A percentile compares a stretch with the other conserved stretches of the same genome.
phyloP scores from a whole-genome alignment of 2,113 vertebrate species.

The Vidua macroura region DNA sequence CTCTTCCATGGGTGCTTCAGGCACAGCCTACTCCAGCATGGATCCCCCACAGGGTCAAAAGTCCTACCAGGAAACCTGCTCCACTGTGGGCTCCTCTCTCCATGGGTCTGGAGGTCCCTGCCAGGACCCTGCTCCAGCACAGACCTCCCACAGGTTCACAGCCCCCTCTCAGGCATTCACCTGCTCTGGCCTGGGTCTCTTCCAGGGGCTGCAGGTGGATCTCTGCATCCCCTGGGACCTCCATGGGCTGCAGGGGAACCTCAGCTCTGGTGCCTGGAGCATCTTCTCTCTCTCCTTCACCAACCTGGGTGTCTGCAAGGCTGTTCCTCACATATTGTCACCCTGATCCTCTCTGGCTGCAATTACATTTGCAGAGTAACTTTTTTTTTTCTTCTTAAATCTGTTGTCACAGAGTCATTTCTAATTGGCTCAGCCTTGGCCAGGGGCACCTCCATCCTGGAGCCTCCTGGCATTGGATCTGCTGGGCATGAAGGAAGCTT shows the following conservation, averaged over 20 bases:
- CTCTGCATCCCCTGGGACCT: neutral
- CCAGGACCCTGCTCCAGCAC: neutral
- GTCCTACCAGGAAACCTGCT: neutral
- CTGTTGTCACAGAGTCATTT: neutral
- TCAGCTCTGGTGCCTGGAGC: neutral
- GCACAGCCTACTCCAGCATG: neutral
- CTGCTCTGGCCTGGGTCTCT: neutral
- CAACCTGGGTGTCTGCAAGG: accelerated
- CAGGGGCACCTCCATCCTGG: accelerated
- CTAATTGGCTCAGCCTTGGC: neutral
- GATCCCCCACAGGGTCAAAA: neutral
- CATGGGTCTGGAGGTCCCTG: neutral
- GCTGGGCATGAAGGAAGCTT: neutral
- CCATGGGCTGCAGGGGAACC: neutral
- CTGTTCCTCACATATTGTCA: neutral
- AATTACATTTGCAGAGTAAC: neutral
- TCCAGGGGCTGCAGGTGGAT: neutral
- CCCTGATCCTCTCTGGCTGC: neutral
- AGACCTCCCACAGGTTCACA: accelerated
- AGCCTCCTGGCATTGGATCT: neutral
- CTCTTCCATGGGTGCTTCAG: neutral
- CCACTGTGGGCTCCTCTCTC: neutral
- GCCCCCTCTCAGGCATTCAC: neutral
- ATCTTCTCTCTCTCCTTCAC: neutral
- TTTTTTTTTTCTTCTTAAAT: too few relatives aligned